Evolutionary conservation across 2,797 vertebrate species (phyloP), one percentile per base, ranked within the genome.

Genomic region (Parambassis ranga): DNA sequence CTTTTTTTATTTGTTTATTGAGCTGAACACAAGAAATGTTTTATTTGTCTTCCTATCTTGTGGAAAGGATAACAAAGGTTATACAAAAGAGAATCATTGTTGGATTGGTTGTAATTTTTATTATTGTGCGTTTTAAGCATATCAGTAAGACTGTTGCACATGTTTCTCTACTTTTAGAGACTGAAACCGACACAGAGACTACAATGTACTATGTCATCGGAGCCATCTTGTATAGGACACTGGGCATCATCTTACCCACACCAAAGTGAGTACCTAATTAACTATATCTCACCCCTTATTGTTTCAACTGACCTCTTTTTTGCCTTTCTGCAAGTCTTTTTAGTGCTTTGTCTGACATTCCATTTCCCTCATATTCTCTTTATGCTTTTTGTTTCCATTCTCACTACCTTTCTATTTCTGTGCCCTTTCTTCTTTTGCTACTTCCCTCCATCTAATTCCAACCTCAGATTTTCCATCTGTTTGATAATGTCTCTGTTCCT

Each of bases 191-290:
- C 24, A 72, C 85, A 0, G 86, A 88, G 41, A 28, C 83, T 30
- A 92, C 95, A 0, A 83, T 95, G 35, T 95, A 98, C 86, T 99
- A 98, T 0, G 95, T 99, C 80, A 97, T 98, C 2, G 97, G 97
- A 73, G 94, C 96, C 37, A 93, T 99, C 83, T 90, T 99, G 71
- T 99, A 96, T 83, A 94, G 96, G 73, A 98, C 97, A 0, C 84
- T 99, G 48, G 95, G 94, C 22, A 79, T 94, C 73, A 97, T 98
- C 88, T 88, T 99, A 81, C 97, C 97, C 1, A 91, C 94, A 4
- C 95, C 96, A 22, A 93, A 88, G 96, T 98, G 86, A 94, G 95
- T 89, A 47, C 11, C 4, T n/a, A 19, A 51, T 36, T 36, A 24
- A 41, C 20, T 35, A 3, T 20, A 48, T 26, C 9, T 51, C 33